phyloP scores from a whole-genome alignment of 2,888 invertebrate genomes.

The Lasius platythorax region DNA sequence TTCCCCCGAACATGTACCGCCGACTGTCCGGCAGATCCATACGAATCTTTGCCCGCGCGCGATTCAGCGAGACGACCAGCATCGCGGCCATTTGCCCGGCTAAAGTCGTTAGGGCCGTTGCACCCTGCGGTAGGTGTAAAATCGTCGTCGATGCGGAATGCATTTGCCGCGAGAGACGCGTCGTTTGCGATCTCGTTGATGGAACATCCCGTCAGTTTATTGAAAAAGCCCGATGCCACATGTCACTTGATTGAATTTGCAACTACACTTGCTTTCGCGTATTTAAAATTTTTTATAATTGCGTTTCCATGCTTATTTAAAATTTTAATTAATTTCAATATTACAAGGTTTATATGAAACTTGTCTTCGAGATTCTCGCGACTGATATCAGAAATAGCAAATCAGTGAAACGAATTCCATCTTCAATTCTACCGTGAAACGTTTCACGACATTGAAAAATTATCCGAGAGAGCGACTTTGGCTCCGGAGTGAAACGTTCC shows the following conservation, averaged over 20 bases:
- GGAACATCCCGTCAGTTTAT: neutral
- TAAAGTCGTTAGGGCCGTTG: slow-evolving; percentile 58
- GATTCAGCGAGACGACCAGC: slow-evolving; percentile 46
- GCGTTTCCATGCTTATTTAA: neutral
- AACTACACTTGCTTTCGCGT: neutral
- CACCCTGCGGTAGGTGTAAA: slow-evolving; percentile 58
- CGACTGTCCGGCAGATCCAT: slow-evolving; percentile 16
- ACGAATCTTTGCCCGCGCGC: slow-evolving; percentile 22
- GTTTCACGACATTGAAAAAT: slow-evolving; percentile 22
- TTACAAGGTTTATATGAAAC: neutral
- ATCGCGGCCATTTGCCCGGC: slow-evolving; percentile 52
- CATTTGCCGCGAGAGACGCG: neutral
- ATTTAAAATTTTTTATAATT: neutral
- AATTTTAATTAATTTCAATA: neutral
- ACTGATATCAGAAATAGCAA: slow-evolving; percentile 1
- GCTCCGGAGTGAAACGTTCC: slow-evolving; percentile 23
- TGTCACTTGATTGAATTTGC: slow-evolving; percentile 15
- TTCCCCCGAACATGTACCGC: neutral
- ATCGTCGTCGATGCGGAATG: slow-evolving; percentile 36
- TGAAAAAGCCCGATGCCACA: neutral
- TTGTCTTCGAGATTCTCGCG: slow-evolving; percentile 9
- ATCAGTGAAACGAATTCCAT: slow-evolving; percentile 10
- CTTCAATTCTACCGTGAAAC: neutral
- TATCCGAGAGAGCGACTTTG: slow-evolving; percentile 2
- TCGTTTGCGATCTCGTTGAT: slow-evolving; percentile 6